Percentiles rank a stretch among this genome's conserved stretches.
phyloP scores from a whole-genome alignment of 2,797 vertebrate genomes.

The Muraenolepis orangiensis region DNA sequence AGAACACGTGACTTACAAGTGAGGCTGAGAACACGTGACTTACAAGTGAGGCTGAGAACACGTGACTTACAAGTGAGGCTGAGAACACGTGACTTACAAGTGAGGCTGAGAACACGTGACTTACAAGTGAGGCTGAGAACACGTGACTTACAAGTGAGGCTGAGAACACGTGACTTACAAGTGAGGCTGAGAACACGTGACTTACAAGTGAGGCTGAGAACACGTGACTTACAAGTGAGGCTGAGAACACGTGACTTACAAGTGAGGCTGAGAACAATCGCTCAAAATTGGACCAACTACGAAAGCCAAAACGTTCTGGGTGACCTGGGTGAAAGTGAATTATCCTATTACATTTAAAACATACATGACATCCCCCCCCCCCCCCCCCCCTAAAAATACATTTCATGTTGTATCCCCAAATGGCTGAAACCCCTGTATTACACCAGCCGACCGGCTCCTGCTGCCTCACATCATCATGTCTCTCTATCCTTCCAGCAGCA shows the following conservation, averaged over 20 bases:
- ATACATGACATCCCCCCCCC: too few species aligned
- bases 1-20: not conserved
- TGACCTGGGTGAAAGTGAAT: too few species aligned
- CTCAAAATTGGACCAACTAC: not conserved
- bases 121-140: not conserved
- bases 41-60: not conserved
- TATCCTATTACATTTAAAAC: too few species aligned
- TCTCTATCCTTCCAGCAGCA: slow-evolving; percentile 32
- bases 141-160: not conserved
- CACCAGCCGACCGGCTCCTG: not conserved
- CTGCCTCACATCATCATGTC: not conserved
- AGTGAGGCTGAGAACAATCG: not conserved
- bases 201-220: not conserved
- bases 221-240: not conserved
- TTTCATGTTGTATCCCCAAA: too few species aligned
- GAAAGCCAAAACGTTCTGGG: too few species aligned
- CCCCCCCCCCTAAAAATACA: too few species aligned
- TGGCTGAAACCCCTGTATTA: too few species aligned
- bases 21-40: not conserved
- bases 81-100: not conserved
- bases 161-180: not conserved
- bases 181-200: not conserved
- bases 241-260: not conserved
- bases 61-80: not conserved
- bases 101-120: not conserved